Evolutionary conservation across 2,797 vertebrate genomes (phyloP), one percentile per base, ranked within the genome.

Genomic region (Tadarida brasiliensis): DNA sequence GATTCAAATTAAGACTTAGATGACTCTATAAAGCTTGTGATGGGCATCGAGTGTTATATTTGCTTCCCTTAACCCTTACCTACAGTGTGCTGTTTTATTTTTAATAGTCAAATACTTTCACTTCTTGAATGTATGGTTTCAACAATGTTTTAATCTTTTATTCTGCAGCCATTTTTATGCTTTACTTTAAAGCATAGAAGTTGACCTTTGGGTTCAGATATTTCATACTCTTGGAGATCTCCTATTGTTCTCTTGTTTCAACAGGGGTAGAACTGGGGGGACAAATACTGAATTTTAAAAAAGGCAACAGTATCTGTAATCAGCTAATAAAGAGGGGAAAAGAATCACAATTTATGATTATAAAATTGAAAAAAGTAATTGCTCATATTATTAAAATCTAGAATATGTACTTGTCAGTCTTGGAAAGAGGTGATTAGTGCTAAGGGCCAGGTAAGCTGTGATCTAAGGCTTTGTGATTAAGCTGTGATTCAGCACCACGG

Each of bases 401-500:
- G 83, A 80, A 49, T n/a, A 2, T 51, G 78, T 35, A 54, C 94
- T 24, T 91, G 87, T 93, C 93, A 35, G 85, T 57, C 94, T 83
- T 51, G 92, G 91, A 87, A 95, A 67, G 78, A 14, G 8, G 77
- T 2, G 93, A 91, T 93, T 74, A 71, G 91, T 30, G 80, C 35
- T 94, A 19, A 76, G 82, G 94, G 70, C 74, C 82, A 94, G 87
- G 82, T 67, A 61, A 96, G 92, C 85, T 63, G 33, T 56, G 76
- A 4, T 84, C 77, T 90, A 54, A 59, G 74, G 96, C 20, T 97
- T 94, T 91, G 83, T 56, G 94, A 78, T 77, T 95, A 71, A 91
- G 91, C 81, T 33, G 8, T 76, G 88, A 90, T 98, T 98, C 98
- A 98, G 98, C 98, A 98, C 98, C 96, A 78, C 95, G 98, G 97